Base-by-base conservation (phyloP, 2,797 vertebrate species). In the Argyrosomus regius region DNA sequence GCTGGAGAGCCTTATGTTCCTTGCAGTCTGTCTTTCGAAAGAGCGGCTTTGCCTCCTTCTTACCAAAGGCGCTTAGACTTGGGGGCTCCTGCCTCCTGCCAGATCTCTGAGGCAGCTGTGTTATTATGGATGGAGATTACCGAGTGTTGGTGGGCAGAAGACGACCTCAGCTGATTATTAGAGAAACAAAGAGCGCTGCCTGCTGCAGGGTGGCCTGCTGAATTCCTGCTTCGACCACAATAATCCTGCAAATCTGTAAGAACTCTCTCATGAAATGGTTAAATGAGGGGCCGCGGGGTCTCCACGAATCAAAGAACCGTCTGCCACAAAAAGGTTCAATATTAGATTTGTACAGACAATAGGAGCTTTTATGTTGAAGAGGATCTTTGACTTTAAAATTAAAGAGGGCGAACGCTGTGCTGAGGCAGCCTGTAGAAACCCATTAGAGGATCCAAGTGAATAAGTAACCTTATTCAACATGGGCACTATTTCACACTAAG, bases 101-200 rank as follows among this genome's bases (percentile, higher is more conserved):
- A 91, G 84, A 73, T 87, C 54, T 85, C 76, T 45, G 60, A 82
- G 83, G 83, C 91, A 91, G 88, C 90, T 89, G 81, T 92, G 91
- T 91, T 90, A 94, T 94, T 91, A 93, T 53, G 85, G 85, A 89
- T 80, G 83, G 91, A 86, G 90, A 91, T 93, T 89, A 88, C 79
- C 10, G 84, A 88, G 88, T 3, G 85, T 64, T 74, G 75, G 89
- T 91, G 89, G 91, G 90, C 87, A 89, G 86, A 81, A 85, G 90
- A 93, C 67, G 57, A 88, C 90, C 88, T 87, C 75, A 93, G 88
- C 86, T 86, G 89, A 88, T 95, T 88, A 94, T 94, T 94, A 94
- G 65, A 52, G 70, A 87, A 87, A 92, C 88, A 94, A 92, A 91
- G 85, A 86, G 65, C 12, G 4, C 76, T 14, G 85, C 56, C 43